Conservation (phyloP, 2,113 vertebrate genomes). For the Bubo blakistoni region DNA sequence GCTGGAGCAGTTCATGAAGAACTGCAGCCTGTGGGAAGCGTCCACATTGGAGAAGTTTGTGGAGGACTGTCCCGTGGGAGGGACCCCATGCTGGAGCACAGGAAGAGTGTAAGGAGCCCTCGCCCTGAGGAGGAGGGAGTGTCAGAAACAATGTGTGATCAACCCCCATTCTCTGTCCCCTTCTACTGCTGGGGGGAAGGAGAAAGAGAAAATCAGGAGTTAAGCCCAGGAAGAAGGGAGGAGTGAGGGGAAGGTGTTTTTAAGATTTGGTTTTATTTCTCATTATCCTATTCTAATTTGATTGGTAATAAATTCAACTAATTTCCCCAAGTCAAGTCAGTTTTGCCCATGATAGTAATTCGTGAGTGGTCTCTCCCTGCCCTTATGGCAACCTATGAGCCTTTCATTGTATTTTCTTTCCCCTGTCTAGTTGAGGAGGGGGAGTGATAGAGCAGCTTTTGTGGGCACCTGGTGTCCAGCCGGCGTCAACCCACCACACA, state of each 20-base stretch:
- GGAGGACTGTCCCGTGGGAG: neutral
- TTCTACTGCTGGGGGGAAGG: neutral
- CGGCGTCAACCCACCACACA: neutral
- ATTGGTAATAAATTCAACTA: neutral
- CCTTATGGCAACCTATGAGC: fast-evolving
- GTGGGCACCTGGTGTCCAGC: neutral
- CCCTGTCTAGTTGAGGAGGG: neutral
- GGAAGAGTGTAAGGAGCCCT: too few relatives aligned
- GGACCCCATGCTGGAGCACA: neutral
- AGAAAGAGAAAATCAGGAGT: too few relatives aligned
- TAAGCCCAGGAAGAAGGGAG: neutral
- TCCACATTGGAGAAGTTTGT: fast-evolving
- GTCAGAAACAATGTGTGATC: neutral
- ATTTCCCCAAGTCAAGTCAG: neutral
- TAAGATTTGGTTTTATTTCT: neutral
- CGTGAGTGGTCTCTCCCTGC: too few relatives aligned
- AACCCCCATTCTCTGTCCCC: fast-evolving
- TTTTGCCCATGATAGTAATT: neutral
- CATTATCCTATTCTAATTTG: neutral
- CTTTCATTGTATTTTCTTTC: neutral
- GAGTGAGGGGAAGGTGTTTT: neutral
- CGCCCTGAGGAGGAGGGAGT: too few relatives aligned
- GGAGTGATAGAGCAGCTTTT: neutral
- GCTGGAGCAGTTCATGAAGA: neutral
- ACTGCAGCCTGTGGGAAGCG: neutral